These are phyloP conservation scores for Tineola bisselliella DNA, from an alignment of 2,888 invertebrate genomes.

Conservation along the genomic window DNA sequence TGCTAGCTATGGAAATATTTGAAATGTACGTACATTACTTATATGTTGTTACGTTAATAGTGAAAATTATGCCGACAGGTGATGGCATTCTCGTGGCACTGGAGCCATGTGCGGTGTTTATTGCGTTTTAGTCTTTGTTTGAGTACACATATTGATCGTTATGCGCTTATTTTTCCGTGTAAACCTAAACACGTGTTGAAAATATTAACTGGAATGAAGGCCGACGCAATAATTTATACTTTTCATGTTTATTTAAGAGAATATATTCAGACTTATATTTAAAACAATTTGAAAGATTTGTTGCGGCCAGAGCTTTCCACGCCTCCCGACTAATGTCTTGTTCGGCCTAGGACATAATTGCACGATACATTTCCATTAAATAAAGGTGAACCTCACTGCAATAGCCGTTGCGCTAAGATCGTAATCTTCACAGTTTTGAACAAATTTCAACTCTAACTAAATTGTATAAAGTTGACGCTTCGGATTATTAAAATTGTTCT, in stretches of 20 bases:
- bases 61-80: background rate
- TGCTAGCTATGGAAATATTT: background rate
- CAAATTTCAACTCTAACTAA: constrained; percentile 1
- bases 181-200: background rate
- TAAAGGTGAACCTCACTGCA: constrained; percentile 36
- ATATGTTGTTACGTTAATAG: background rate
- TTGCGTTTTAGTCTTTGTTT: background rate
- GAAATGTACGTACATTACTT: background rate
- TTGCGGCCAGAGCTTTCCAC: background rate
- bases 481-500: background rate
- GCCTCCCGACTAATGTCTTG: constrained; percentile 8
- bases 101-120: constrained; percentile 26
- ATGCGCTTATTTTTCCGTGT: background rate
- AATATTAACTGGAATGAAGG: background rate
- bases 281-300: background rate
- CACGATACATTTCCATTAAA: constrained; percentile 35
- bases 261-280: background rate
- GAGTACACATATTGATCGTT: background rate
- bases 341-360: constrained; percentile 24
- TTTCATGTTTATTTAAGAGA: background rate
- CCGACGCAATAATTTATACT: background rate
- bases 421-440: background rate
- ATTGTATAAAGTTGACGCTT: background rate
- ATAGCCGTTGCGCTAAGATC: constrained; percentile 20
- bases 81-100: constrained; percentile 27